Evolutionary conservation across 2,888 invertebrate species (phyloP).

Genomic region (Scotopteryx bipunctaria): DNA sequence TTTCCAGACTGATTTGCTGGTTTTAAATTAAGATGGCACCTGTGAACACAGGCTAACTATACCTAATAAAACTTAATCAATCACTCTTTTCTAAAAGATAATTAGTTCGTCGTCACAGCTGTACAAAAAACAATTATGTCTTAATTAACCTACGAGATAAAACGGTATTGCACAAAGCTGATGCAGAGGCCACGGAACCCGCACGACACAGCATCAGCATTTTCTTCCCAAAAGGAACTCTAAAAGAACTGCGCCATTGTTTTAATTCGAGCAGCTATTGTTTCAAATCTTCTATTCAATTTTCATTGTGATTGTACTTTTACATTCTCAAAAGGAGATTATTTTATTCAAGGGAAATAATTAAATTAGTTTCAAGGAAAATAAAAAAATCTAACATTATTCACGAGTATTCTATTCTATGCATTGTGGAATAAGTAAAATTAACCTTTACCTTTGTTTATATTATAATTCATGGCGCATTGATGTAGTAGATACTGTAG

Average conservation of each 20-base stretch:
- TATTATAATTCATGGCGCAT: no score
- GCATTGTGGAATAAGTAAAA: no score
- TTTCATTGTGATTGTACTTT: constrained; percentile 6
- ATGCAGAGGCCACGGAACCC: constrained; percentile 5
- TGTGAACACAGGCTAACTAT: no score
- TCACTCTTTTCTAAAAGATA: no score
- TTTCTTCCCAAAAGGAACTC: constrained; percentile 19
- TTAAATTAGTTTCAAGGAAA: no score
- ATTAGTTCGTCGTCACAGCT: neutral
- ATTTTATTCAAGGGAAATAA: neutral
- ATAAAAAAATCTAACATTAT: no score
- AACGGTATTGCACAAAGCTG: constrained; percentile 5
- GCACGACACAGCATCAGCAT: constrained; percentile 15
- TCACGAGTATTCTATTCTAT: no score
- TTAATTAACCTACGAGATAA: constrained; percentile 10
- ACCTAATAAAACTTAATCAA: no score
- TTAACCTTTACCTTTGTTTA: no score
- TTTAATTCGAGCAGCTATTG: constrained; percentile 20
- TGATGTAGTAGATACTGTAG: no score
- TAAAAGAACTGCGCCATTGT: constrained; percentile 22
- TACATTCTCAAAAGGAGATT: neutral
- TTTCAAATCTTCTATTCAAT: constrained; percentile 13
- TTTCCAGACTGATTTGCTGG: no score
- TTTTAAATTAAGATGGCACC: no score
- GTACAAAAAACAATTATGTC: neutral